phyloP scores from a whole-genome alignment of 2,797 vertebrate species.

The Florisuga fusca region DNA sequence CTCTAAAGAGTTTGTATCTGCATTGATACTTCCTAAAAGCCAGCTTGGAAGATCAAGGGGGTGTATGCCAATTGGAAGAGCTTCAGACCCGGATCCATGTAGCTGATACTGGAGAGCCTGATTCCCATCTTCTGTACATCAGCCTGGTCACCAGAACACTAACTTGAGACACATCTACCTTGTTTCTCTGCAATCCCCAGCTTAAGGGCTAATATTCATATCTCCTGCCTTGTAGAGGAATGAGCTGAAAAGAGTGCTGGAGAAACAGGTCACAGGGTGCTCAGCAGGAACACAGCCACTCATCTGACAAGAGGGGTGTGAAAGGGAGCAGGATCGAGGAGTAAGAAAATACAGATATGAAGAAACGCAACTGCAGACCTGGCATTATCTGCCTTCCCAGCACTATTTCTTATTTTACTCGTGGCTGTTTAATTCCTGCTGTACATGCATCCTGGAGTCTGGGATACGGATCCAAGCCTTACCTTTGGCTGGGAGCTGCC shows the following conservation, averaged over 20 bases:
- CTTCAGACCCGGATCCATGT: background rate
- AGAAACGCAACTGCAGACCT: background rate
- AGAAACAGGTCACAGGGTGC: background rate
- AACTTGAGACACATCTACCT: background rate
- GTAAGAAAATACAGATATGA: background rate
- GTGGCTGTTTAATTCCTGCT: background rate
- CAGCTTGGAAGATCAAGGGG: background rate
- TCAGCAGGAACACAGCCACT: background rate
- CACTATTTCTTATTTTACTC: background rate
- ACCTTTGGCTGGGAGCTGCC: background rate
- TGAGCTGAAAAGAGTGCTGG: background rate
- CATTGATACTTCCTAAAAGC: background rate
- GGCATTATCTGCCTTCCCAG: background rate
- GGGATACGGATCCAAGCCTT: background rate
- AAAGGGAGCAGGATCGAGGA: fast-evolving
- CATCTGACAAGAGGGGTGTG: background rate
- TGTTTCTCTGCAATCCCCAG: background rate
- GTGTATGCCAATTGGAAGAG: background rate
- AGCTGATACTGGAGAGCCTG: background rate
- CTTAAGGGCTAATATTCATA: background rate
- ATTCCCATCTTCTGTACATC: background rate
- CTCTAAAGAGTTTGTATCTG: background rate
- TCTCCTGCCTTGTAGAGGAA: background rate
- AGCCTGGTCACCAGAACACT: background rate
- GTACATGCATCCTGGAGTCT: background rate